Percentiles rank a stretch among this genome's conserved stretches.
These are phyloP conservation scores for Eupithecia subumbrata DNA, from an alignment of 2,888 invertebrate genomes.

Conservation along the genomic window DNA sequence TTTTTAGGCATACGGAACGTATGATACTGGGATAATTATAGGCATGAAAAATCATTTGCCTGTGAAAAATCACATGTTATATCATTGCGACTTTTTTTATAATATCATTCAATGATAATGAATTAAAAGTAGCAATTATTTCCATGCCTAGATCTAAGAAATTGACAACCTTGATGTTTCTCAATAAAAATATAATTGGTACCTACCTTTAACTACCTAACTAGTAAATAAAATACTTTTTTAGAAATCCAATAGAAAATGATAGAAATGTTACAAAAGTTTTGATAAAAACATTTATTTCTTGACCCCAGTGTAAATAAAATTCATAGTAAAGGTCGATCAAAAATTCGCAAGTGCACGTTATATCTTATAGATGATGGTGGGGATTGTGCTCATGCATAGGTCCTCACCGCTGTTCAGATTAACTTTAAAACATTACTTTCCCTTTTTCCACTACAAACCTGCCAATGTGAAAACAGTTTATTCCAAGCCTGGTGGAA, in stretches of 20 bases:
- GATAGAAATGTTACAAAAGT: background rate
- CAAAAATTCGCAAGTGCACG: background rate
- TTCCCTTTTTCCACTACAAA: conserved; percentile 25
- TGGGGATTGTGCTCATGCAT: conserved; percentile 28
- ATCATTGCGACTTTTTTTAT: too few species aligned
- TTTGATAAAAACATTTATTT: background rate
- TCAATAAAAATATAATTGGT: too few species aligned
- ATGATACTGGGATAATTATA: too few species aligned
- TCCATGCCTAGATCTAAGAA: too few species aligned
- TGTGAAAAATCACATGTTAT: too few species aligned
- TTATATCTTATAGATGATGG: background rate
- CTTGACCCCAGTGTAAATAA: background rate
- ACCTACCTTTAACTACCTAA: too few species aligned
- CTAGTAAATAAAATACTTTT: background rate
- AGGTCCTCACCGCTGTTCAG: conserved; percentile 24
- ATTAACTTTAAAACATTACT: conserved; percentile 29
- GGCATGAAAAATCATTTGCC: too few species aligned
- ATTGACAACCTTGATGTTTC: too few species aligned
- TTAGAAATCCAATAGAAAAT: background rate
- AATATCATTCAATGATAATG: too few species aligned
- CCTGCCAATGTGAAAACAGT: conserved; percentile 32
- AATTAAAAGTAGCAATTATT: too few species aligned
- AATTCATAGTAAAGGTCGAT: background rate
- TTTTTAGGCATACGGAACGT: too few species aligned
- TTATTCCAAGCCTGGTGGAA: conserved; percentile 47